phyloP scores from a whole-genome alignment of 2,797 vertebrate genomes.

The Setipinna tenuifilis region DNA sequence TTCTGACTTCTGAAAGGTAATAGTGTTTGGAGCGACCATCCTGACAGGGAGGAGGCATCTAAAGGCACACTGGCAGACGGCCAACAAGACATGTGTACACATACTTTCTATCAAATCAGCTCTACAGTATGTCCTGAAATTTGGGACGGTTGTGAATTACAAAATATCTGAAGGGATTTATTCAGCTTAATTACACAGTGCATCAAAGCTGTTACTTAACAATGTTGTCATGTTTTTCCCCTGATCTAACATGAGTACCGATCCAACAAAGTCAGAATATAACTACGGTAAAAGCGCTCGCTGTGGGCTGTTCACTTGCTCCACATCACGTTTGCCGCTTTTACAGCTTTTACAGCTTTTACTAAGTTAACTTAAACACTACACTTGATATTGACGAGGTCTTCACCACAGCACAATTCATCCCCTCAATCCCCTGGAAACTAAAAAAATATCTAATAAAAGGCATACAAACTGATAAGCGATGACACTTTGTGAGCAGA shows the following conservation, averaged over 20 bases:
- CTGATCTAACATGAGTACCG: background rate
- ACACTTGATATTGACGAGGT: background rate
- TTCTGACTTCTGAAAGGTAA: background rate
- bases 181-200: background rate
- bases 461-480: conserved; percentile 13
- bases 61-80: background rate
- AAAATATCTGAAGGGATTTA: background rate
- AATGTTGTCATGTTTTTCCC: background rate
- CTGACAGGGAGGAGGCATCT: background rate
- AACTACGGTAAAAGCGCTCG: background rate
- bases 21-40: background rate
- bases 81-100: background rate
- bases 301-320: background rate
- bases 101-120: background rate
- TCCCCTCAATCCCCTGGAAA: background rate
- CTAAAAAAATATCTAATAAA: background rate
- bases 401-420: background rate
- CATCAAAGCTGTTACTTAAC: background rate
- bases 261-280: background rate
- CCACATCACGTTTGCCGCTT: background rate
- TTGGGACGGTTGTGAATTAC: background rate
- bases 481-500: conserved; percentile 26
- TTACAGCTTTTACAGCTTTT: no score
- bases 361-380: background rate
- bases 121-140: background rate